A percentile compares a stretch with the other conserved stretches of the same genome.
Evolutionary conservation across 2,797 vertebrate species (phyloP).

Genomic region (Peromyscus attwateri): DNA sequence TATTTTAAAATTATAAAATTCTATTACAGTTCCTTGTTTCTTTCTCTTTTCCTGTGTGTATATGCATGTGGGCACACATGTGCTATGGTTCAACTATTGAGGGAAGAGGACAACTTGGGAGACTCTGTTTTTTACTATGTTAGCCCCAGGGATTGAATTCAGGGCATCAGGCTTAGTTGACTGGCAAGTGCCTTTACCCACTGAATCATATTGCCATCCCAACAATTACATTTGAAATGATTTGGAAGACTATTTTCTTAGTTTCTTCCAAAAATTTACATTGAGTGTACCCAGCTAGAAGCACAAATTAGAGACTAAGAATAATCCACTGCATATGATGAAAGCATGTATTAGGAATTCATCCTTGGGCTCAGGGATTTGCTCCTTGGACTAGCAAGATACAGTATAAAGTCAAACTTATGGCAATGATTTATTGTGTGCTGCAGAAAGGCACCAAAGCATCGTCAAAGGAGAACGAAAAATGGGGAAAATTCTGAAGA

Average conservation of each 20-base stretch:
- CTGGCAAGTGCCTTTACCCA: neutral
- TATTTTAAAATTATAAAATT: neutral
- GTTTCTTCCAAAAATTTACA: neutral
- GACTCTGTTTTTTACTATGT: neutral
- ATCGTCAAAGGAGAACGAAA: neutral
- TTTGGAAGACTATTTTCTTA: neutral
- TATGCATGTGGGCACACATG: too few relatives aligned
- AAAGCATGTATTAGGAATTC: neutral
- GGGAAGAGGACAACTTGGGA: neutral
- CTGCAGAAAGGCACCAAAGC: neutral
- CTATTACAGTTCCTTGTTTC: neutral
- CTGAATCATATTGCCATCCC: neutral
- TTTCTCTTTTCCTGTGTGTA: neutral
- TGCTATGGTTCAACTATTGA: neutral
- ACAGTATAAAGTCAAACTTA: neutral
- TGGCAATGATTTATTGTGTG: neutral
- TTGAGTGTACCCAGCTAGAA: neutral
- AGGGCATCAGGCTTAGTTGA: neutral
- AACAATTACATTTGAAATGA: neutral
- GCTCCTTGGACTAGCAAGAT: neutral
- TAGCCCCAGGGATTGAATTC: neutral
- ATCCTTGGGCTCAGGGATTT: neutral
- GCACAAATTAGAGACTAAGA: neutral
- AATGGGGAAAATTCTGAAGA: neutral
- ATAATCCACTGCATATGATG: neutral